Evolutionary conservation across 2,888 invertebrate genomes (phyloP).

Genomic region (Andrena praecox): DNA sequence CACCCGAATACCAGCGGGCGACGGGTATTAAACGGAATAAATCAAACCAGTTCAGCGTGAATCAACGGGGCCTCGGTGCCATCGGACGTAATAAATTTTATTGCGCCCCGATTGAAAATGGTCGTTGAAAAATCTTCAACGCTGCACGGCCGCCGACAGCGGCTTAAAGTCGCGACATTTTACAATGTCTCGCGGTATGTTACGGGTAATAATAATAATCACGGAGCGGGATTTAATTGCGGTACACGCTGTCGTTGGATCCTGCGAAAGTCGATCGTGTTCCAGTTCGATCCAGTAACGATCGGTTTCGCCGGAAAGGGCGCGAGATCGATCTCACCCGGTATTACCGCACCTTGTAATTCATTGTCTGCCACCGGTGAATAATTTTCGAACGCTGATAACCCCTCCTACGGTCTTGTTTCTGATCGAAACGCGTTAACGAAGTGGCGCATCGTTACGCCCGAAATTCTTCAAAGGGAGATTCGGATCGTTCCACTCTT

Average conservation of each 20-base stretch:
- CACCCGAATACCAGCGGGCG: slow-evolving; percentile 17
- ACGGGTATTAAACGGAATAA: slow-evolving; percentile 39
- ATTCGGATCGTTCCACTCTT: slow-evolving; percentile 6
- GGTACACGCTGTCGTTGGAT: background rate
- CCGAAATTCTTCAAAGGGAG: background rate
- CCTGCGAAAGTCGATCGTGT: slow-evolving; percentile 56
- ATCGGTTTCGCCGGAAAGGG: slow-evolving; percentile 63
- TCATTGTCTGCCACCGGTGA: slow-evolving; percentile 70
- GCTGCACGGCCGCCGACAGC: background rate
- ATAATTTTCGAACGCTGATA: slow-evolving; percentile 39
- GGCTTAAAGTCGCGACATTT: background rate
- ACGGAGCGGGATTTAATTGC: slow-evolving; percentile 27
- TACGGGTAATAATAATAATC: background rate
- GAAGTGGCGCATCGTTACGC: slow-evolving; percentile 23
- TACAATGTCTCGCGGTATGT: background rate
- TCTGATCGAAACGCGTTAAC: slow-evolving; percentile 16
- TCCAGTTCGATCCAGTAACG: slow-evolving; percentile 71
- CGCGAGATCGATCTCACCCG: slow-evolving; percentile 53
- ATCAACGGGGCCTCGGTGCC: background rate
- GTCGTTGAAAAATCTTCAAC: slow-evolving; percentile 2
- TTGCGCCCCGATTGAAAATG: background rate
- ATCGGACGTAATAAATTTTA: background rate
- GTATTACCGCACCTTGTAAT: slow-evolving; percentile 69
- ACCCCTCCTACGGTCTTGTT: slow-evolving; percentile 7
- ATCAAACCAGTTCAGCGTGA: slow-evolving; percentile 30